Evolutionary conservation across 2,797 vertebrate species (phyloP), one percentile per base, ranked within the genome.

Genomic region (Octomys mimax): DNA sequence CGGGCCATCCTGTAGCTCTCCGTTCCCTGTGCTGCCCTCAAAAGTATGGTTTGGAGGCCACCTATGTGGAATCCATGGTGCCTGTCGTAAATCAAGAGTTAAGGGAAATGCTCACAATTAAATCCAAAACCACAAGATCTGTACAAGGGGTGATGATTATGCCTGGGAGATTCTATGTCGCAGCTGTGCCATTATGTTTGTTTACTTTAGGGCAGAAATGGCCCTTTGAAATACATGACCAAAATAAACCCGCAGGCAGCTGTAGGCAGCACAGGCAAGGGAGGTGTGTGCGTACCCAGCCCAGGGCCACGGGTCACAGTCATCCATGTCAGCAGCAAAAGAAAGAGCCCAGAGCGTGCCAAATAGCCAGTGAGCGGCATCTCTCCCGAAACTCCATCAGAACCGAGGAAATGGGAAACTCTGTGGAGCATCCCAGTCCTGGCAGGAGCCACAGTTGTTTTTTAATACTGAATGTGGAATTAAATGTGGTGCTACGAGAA

Each of bases 231-330:
- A 98, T 89, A 64, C 91, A 93, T 0, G 96, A 98, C 96, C 95
- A 96, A 98, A 98, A 98, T 97, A 97, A 98, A 98, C 97, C 98
- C 96, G 28, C 7, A 64, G 92, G 95, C 97, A 95, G 95, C 98
- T 98, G 97, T 2, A 81, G 87, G n/a, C 46, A 79, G 79, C 85
- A 19, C 1, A 82, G 95, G 77, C 62, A 86, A 96, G 93, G 70
- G 81, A 97, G 96, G 42, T 71, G 91, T 71, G 1, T 87, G 77
- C 11, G 82, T 33, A 16, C 6, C 86, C 62, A 13, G 95, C 77
- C 77, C 39, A 0, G 85, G 82, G 95, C 57, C 95, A 73, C 31
- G 33, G 90, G 79, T 91, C 95, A 46, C 59, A 61, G 97, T 92
- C 83, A 26, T 82, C 73, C 31, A 70, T 66, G 97, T 84, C 85